Conservation (phyloP, 92 coral and sea anemone species). For the Paragorgia papillata region DNA sequence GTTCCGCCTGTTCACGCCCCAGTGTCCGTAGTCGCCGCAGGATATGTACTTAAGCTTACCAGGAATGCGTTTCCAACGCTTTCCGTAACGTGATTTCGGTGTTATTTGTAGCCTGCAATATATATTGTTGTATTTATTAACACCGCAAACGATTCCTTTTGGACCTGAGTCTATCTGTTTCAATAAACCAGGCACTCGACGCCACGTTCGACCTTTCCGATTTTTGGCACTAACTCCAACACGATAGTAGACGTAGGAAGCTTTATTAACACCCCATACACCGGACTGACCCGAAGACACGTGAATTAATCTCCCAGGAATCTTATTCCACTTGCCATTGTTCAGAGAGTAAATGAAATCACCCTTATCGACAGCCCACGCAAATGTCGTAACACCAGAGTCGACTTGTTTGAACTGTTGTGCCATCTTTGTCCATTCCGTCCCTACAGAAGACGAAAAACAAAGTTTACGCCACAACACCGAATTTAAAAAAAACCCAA, state of each 20-base stretch:
- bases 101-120: background rate
- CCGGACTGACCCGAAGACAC: conserved; percentile 9
- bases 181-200: background rate
- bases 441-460: too few relatives aligned
- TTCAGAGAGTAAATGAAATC: background rate
- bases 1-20: conserved; percentile 16
- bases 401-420: background rate
- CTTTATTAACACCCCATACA: conserved; percentile 6
- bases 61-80: background rate
- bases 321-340: conserved; percentile 17
- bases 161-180: conserved; percentile 28
- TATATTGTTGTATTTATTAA: background rate
- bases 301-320: conserved; percentile 1
- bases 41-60: conserved; percentile 16
- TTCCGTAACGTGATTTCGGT: background rate
- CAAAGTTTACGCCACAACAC: too few relatives aligned
- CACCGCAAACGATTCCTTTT: conserved; percentile 15
- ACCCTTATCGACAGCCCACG: background rate
- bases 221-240: background rate
- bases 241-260: background rate
- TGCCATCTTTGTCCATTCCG: too few relatives aligned
- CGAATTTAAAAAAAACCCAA: too few relatives aligned
- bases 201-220: background rate
- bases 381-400: conserved; percentile 1
- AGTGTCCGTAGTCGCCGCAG: background rate